A percentile compares a stretch with the other conserved stretches of the same genome.
Evolutionary conservation across 1,140 invertebrate genomes (phyloP).

Genomic region (Nebria ingens): DNA sequence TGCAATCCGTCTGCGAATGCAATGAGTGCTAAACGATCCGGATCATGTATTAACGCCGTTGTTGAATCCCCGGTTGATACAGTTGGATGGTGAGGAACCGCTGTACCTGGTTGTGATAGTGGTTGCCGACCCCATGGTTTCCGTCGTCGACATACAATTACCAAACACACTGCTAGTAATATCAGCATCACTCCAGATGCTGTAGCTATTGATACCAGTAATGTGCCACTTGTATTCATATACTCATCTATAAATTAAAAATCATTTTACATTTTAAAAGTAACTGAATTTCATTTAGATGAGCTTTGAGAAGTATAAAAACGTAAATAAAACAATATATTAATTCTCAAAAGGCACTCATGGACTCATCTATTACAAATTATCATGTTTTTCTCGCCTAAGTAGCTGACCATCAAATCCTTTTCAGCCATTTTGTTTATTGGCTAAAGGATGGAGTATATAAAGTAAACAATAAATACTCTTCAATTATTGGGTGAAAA

Average conservation of each 20-base stretch:
- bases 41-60: slow-evolving; percentile 21
- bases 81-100: slow-evolving; percentile 14
- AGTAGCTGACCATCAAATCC: no score
- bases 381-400: no score
- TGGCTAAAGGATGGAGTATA: no score
- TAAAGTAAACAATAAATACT: no score
- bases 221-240: slow-evolving; percentile 16
- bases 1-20: slow-evolving; percentile 39
- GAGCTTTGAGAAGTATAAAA: no score
- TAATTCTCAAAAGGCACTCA: no score
- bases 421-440: no score
- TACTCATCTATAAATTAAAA: slow-evolving; percentile 7
- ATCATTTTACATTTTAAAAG: not conserved
- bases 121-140: slow-evolving; percentile 15
- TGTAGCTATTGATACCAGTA: slow-evolving; percentile 31
- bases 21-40: slow-evolving; percentile 38
- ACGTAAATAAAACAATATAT: no score
- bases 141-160: slow-evolving; percentile 27
- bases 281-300: not conserved
- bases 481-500: no score
- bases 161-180: slow-evolving; percentile 30
- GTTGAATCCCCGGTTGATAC: not conserved
- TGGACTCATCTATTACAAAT: no score
- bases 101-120: slow-evolving; percentile 21
- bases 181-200: slow-evolving; percentile 32